Percentiles rank a stretch among this genome's conserved stretches.
Evolutionary conservation across 2,888 invertebrate species (phyloP).

Genomic region (Galeopsomyia nigrocyanea): DNA sequence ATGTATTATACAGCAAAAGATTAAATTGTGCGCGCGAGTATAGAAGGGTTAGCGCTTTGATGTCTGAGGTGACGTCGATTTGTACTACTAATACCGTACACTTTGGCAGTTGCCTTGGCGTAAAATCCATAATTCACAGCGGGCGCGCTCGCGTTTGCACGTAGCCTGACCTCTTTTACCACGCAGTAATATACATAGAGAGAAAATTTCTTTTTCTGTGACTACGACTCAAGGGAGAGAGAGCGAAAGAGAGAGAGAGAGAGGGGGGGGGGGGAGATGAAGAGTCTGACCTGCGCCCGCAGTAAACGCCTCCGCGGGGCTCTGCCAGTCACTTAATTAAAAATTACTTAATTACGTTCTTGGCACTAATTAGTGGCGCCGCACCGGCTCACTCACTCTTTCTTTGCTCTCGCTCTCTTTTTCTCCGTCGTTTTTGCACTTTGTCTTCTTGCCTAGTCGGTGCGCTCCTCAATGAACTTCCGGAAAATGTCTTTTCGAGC

Average conservation of each 20-base stretch:
- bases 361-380: conserved; percentile 75
- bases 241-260: neutral
- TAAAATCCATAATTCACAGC: conserved; percentile 39
- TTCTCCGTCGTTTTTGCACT: conserved; percentile 37
- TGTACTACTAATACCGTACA: neutral
- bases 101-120: conserved; percentile 34
- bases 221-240: conserved; percentile 2
- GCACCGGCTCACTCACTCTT: conserved; percentile 36
- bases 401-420: conserved; percentile 36
- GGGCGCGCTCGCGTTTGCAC: neutral
- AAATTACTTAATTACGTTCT: conserved; percentile 79
- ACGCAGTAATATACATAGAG: neutral
- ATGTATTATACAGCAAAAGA: too few relatives aligned
- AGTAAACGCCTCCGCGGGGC: neutral
- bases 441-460: conserved; percentile 36
- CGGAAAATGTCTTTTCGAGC: conserved; percentile 36
- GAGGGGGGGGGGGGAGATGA: conserved; percentile 34
- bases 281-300: conserved; percentile 45
- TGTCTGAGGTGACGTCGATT: conserved; percentile 29
- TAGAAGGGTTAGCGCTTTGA: conserved; percentile 5
- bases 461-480: conserved; percentile 34
- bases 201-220: neutral
- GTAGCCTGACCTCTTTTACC: conserved; percentile 32
- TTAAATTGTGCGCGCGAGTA: neutral
- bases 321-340: conserved; percentile 72